Percentiles rank a stretch among this genome's conserved stretches.
phyloP scores from a whole-genome alignment of 2,888 invertebrate genomes.

The Tinea pellionella region DNA sequence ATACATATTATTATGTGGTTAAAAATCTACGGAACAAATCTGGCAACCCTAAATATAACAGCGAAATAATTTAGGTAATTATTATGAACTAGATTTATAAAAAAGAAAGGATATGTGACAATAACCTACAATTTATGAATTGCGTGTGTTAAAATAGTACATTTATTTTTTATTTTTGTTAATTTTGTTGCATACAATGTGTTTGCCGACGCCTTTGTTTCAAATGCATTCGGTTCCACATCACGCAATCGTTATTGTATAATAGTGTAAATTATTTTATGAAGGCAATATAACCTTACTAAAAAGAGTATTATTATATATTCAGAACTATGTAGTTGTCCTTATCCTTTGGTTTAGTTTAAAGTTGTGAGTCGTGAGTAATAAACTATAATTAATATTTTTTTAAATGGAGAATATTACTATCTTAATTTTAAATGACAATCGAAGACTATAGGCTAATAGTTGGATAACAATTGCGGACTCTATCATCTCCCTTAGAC shows the following conservation, averaged over 20 bases:
- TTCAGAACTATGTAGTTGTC: not conserved
- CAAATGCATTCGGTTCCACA: not conserved
- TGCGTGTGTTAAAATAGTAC: not conserved
- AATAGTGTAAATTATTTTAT: not conserved
- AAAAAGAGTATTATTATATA: conserved; percentile 41
- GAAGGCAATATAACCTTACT: conserved; percentile 32
- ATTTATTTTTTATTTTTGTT: not conserved
- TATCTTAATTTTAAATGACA: too few relatives aligned
- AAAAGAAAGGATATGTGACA: not conserved
- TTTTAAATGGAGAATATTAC: not conserved
- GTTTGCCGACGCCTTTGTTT: not conserved
- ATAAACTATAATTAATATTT: too few relatives aligned
- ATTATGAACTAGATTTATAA: not conserved
- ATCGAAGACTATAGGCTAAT: too few relatives aligned
- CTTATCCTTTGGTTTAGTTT: conserved; percentile 15
- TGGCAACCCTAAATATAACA: too few relatives aligned
- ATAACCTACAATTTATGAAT: not conserved
- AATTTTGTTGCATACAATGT: not conserved
- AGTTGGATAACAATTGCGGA: too few relatives aligned
- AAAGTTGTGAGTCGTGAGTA: not conserved
- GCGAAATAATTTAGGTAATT: not conserved
- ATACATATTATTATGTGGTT: too few relatives aligned
- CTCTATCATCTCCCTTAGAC: too few relatives aligned
- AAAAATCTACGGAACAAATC: too few relatives aligned
- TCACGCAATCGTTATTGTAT: not conserved